Evolutionary conservation across 92 coral and sea anemone species (phyloP), one percentile per base, ranked within the genome.

Genomic region (Porites divaricata): DNA sequence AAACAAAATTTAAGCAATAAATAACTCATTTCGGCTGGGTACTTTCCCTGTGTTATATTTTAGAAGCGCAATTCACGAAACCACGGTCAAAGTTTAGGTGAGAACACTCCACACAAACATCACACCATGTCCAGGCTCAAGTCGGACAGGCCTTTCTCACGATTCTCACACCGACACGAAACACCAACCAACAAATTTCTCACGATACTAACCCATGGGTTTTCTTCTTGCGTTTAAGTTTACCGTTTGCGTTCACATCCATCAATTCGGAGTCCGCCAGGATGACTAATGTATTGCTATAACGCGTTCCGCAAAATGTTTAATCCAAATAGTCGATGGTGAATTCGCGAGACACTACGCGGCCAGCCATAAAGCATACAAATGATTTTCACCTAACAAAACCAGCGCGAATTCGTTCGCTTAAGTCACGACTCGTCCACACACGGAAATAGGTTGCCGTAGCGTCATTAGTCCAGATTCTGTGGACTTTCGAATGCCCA

Each of bases 201-300:
- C 78, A 86, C 81, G 67, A 66, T 81, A 92, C 98, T 67, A 74
- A 96, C 99, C 99, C 99, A 79, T 95, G 98, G 67, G 91, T 84
- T 83, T 96, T 96, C 92, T 96, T 96, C 91, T 96, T 96, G 80
- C 98, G 92, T 64, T 96, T 96, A 56, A 95, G 93, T 80, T 95
- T 96, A 76, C 90, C 88, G 83, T 83, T 89, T 12, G 90, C 88
- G 85, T 87, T 93, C 88, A 91, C 86, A 80, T 94, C 94, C 85
- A 93, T 93, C 67, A 85, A 83, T 79, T 92, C 93, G 63, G 90
- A 73, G 83, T 89, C 98, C 91, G 95, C 98, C 98, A 94, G 98
- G 87, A 17, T 90, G 86, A 91, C 92, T 76, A 82, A 71, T 83
- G 75, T 66, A 64, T 35, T 49, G 57, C 72, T 64, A 5, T 74